Evolutionary conservation across 2,888 invertebrate genomes (phyloP), one percentile per base, ranked within the genome.

Genomic region (Mesodorylaimus sp.): DNA sequence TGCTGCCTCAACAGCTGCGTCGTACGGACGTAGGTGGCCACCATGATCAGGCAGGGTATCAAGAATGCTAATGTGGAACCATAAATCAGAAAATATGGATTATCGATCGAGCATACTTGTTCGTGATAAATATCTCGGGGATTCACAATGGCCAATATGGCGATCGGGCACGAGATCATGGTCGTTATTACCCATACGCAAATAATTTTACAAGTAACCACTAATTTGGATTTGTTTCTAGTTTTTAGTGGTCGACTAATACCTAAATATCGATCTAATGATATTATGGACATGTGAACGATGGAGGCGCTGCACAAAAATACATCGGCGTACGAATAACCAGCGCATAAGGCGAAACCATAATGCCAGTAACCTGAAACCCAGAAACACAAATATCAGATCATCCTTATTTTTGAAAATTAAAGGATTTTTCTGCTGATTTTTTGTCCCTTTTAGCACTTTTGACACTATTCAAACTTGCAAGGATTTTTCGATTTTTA

Each of bases 11-110:
- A 24, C 37, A 50, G 21, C n/a, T 26, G 3, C 5, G 44, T 43
- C 7, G 44, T 43, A 19, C 41, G n/a, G n/a, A 84, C 81, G 65
- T 91, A 93, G n/a, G 89, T 88, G 53, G 87, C 74, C 63, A 89
- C 75, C 91, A 93, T 93, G 57, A 95, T 88, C 41, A 80, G 76
- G 56, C 93, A 74, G 0, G 93, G 93, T 55, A 93, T 87, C 74
- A 91, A 89, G 73, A 93, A 93, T 59, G 88, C 87, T 60, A 88
- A 80, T 61, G 89, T 81, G 50, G 89, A 89, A 36, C 91, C 93
- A 59, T 61, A 62, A 13, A 54, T 45, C 50, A 47, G 41, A 48
- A 56, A 59, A 19, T 45, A 51, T 39, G 38, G 55, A 55, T 64
- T 64, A 53, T 59, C 60, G 54, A 74, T 68, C 49, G 64, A 66